phyloP scores from a whole-genome alignment of 2,113 vertebrate species.

The Lampris incognitus region DNA sequence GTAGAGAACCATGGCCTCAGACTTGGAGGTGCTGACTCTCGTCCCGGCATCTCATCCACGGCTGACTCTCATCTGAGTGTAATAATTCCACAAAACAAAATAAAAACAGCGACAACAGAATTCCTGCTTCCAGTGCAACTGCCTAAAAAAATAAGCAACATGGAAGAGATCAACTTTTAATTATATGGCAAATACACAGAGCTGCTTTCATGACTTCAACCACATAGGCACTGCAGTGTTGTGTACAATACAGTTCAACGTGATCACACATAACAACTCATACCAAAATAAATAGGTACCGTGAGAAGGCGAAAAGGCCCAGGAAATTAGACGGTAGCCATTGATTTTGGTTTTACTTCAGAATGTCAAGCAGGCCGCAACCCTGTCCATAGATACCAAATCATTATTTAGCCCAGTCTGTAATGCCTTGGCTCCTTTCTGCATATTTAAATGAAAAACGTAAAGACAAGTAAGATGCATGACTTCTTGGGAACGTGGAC shows the following conservation, averaged over 20 bases:
- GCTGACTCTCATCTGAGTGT: too few relatives aligned
- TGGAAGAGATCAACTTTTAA: conserved; percentile 65
- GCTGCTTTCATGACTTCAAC: conserved; percentile 65
- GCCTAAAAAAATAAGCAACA: conserved; percentile 26
- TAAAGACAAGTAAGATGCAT: conserved; percentile 70
- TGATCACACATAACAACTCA: conserved; percentile 62
- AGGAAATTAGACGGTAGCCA: conserved; percentile 39
- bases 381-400: conserved; percentile 44
- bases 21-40: too few relatives aligned
- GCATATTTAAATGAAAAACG: conserved; percentile 65
- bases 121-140: not conserved
- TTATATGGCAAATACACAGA: conserved; percentile 73
- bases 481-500: conserved; percentile 61
- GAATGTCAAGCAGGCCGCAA: conserved; percentile 55
- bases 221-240: conserved; percentile 79
- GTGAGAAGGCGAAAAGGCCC: conserved; percentile 24
- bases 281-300: conserved; percentile 66
- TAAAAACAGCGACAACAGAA: conserved; percentile 1
- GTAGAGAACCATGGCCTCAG: too few relatives aligned
- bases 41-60: too few relatives aligned
- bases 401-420: conserved; percentile 40
- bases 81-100: not conserved
- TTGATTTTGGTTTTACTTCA: conserved; percentile 57
- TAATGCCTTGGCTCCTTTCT: conserved; percentile 46
- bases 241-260: conserved; percentile 66